Base-by-base conservation (phyloP, 2,113 vertebrate genomes). In the Ciconia boyciana region DNA sequence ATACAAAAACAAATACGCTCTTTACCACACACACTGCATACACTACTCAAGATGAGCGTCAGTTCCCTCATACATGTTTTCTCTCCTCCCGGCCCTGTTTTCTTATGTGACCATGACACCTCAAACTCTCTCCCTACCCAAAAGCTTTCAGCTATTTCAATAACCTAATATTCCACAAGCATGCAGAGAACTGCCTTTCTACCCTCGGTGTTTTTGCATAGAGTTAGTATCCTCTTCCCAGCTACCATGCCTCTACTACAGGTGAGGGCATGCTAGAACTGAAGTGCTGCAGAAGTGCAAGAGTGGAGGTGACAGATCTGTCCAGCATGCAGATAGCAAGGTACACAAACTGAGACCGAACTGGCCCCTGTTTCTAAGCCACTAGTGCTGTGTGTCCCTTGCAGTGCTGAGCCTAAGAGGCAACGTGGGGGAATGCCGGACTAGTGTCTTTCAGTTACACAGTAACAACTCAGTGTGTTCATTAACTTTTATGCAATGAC, bases 361-460 rank as follows among this genome's bases (percentile, higher is more conserved):
- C 20, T 16, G 44, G 43, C 4, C 17, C 18, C 31, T 8, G 13
- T 34, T 60, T 44, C n/a, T 34, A 46, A 54, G 69, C n/a, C 22
- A 4, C 22, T 25, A 21, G 19, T 32, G 39, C 68, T 32, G 25
- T 14, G 28, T 22, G 36, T 16, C 64, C 34, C 52, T 9, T 39
- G 48, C 44, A 60, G 32, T 4, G 36, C 83, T 29, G 39, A 62
- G 24, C 15, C 46, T 24, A 26, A 16, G 25, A 78, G 41, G 43
- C 55, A n/a, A 22, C 0, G 0, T 5, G 26, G 41, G 4, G 7
- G 32, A 64, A 70, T 4, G 34, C 7, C 36, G 1, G 1, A 43
- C 36, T 46, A 3, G 9, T 3, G 8, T 68, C 48, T 43, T 49
- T 48, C 51, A 66, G 21, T 54, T 66, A 57, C 32, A 57, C 44